Percentiles rank a stretch among this genome's conserved stretches.
Evolutionary conservation across 2,797 vertebrate genomes (phyloP).

Genomic region (Lagocephalus sceleratus): DNA sequence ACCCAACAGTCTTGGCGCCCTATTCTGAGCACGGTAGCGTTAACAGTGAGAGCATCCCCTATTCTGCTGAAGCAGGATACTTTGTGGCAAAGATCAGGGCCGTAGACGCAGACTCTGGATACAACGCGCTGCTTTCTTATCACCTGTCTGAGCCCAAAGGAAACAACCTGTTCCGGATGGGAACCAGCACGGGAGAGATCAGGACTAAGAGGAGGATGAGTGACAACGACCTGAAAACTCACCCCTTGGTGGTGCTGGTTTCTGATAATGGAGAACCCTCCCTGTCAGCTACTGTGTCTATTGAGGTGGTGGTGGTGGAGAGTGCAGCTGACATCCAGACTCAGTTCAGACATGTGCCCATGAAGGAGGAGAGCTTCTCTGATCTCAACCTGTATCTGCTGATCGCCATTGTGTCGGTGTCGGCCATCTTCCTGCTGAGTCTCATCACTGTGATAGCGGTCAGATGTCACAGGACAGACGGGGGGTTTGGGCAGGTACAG

Average conservation of each 20-base stretch:
- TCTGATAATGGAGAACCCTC: constrained; percentile 82
- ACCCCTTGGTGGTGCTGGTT: constrained; percentile 78
- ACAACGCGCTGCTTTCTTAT: constrained; percentile 30
- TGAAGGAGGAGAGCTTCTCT: constrained; percentile 43
- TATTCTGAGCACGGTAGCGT: constrained; percentile 9
- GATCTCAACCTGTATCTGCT: constrained; percentile 46
- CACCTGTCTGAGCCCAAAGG: constrained; percentile 34
- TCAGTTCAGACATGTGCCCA: constrained; percentile 32
- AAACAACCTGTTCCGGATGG: constrained; percentile 39
- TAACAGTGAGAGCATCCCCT: constrained; percentile 28
- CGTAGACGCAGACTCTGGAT: constrained; percentile 37
- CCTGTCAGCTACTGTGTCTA: constrained; percentile 77
- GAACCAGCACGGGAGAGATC: constrained; percentile 42
- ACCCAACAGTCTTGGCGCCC: neutral
- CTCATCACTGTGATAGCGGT: constrained; percentile 30
- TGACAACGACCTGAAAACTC: constrained; percentile 73
- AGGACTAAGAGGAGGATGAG: constrained; percentile 63
- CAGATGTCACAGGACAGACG: constrained; percentile 45
- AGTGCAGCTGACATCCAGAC: constrained; percentile 34
- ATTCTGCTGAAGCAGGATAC: constrained; percentile 32
- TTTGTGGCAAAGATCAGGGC: constrained; percentile 43
- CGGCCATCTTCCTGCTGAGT: constrained; percentile 43
- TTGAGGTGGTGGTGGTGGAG: constrained; percentile 55
- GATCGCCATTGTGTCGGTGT: constrained; percentile 45
- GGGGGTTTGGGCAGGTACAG: constrained; percentile 41